Base-by-base conservation (phyloP, 2,888 invertebrate genomes). In the Scaptomyza caliginosa region DNA sequence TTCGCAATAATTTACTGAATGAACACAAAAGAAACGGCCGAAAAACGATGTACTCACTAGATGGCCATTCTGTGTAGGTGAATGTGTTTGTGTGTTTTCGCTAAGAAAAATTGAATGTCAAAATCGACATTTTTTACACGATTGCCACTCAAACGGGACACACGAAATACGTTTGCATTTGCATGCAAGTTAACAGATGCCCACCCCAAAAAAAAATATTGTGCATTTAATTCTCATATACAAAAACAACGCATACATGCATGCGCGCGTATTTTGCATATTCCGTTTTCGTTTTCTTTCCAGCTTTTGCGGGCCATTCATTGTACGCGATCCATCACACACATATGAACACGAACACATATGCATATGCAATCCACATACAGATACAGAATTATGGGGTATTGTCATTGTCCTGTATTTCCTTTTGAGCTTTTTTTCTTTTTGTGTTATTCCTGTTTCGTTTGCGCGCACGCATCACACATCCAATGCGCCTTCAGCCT, bases 1-100 rank as follows among this genome's bases (percentile, higher is more conserved):
- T 86, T 83, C 86, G 83, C 84, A 83, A 86, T 83, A 86, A 83
- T 83, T 83, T 81, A 63, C 64, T 83, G 81, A 83, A 83, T 83
- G 83, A 77, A 83, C 78, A 56, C 63, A 80, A 83, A 83, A 68
- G 76, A 85, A 67, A 80, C 71, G 51, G 45, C 63, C 51, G 52
- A 86, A 80, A 81, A 71, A 34, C 79, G 74, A 77, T 82, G 63
- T 84, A 84, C 50, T 78, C 64, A 81, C 73, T 64, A 63, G 54
- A 73, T 57, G 30, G 42, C 21, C 42, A 42, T 26, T 38, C 19
- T 52, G 45, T 50, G 48, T 48, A 54, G 62, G 60, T 51, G 40
- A 51, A 49, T 17, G 58, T 50, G 42, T 50, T 49, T 42, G 28
- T 38, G 26, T 30, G 21, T 62, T 56, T 32, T 48, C 16, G 38